Evolutionary conservation across 1,140 invertebrate species (phyloP).

Genomic region (Andrena cerasifolii): DNA sequence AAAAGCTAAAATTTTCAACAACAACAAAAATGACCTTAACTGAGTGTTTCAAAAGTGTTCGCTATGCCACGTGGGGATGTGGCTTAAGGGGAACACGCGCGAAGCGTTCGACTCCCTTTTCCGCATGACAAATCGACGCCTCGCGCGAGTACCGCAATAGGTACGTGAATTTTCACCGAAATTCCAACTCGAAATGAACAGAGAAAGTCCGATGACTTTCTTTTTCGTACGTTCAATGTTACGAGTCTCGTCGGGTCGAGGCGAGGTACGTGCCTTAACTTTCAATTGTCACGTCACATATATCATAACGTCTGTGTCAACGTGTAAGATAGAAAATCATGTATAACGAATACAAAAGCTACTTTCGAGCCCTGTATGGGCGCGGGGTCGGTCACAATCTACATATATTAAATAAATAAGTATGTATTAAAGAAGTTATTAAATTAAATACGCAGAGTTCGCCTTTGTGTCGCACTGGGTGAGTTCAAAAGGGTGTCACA

Average conservation of each 20-base stretch:
- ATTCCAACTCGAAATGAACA: slow-evolving; percentile 49
- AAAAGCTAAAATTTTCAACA: too few relatives aligned
- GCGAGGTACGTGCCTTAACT: slow-evolving; percentile 63
- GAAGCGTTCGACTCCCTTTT: not conserved
- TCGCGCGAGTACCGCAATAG: not conserved
- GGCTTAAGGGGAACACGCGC: not conserved
- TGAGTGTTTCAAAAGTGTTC: too few relatives aligned
- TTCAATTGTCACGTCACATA: slow-evolving; percentile 36
- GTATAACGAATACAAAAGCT: not conserved
- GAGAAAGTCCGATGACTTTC: slow-evolving; percentile 62
- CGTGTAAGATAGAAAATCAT: not conserved
- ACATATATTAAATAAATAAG: slow-evolving; percentile 41
- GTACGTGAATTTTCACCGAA: slow-evolving; percentile 56
- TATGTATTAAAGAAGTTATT: not conserved
- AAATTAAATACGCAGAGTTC: not conserved
- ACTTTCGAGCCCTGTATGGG: not conserved
- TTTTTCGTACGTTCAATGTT: slow-evolving; percentile 46
- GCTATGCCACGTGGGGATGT: too few relatives aligned
- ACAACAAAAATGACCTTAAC: too few relatives aligned
- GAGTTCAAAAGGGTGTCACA: too few relatives aligned
- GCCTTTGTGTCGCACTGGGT: not conserved
- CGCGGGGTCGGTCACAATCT: not conserved
- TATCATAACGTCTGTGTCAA: too few relatives aligned
- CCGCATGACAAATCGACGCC: not conserved
- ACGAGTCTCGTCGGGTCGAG: slow-evolving; percentile 17